Conservation (phyloP, 2,113 vertebrate species). For the Trematocara nigrifrons region DNA sequence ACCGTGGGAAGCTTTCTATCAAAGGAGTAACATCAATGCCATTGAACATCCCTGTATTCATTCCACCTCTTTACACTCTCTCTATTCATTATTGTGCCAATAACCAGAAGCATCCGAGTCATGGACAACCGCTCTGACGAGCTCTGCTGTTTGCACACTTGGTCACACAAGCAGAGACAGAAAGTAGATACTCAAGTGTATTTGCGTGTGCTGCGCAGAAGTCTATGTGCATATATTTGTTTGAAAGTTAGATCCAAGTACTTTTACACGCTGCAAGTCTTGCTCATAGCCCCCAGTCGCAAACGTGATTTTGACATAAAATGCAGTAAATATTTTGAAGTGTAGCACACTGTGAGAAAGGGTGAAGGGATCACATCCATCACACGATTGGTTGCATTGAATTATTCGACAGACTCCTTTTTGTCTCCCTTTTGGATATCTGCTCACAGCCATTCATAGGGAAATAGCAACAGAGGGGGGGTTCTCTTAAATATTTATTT, state of each 20-base stretch:
- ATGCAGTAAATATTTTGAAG: neutral
- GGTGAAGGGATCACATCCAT: neutral
- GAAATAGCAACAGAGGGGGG: neutral
- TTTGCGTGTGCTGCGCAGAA: neutral
- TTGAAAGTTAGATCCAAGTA: neutral
- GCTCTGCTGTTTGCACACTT: neutral
- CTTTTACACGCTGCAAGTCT: neutral
- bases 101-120: neutral
- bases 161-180: neutral
- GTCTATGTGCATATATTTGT: neutral
- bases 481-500: neutral
- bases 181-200: neutral
- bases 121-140: neutral
- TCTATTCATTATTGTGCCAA: neutral
- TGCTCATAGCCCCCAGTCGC: neutral
- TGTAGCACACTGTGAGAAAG: neutral
- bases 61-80: neutral
- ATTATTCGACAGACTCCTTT: neutral
- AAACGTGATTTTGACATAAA: neutral
- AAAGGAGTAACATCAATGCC: neutral
- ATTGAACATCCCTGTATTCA: neutral
- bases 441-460: neutral
- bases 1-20: neutral
- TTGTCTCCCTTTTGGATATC: neutral
- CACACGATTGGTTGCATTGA: neutral